Evolutionary conservation across 2,797 vertebrate genomes (phyloP).

Genomic region (Ambastaia sidthimunki): DNA sequence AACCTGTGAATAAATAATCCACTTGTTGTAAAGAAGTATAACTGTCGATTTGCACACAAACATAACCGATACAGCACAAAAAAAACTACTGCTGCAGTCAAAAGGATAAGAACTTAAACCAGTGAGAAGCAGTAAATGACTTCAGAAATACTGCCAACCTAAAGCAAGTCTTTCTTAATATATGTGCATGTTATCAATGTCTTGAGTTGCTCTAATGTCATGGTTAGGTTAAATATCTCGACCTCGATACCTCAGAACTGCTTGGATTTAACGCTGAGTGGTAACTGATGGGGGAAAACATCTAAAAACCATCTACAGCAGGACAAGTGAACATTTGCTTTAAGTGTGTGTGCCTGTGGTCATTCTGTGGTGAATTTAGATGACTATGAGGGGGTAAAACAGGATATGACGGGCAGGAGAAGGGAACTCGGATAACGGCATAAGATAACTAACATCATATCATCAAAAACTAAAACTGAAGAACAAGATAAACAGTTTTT

Average conservation of each 20-base stretch:
- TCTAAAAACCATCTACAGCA: conserved; percentile 75
- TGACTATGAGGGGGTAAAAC: conserved; percentile 64
- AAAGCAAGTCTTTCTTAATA: conserved; percentile 78
- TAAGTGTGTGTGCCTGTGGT: conserved; percentile 62
- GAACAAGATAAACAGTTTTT: conserved; percentile 52
- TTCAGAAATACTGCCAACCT: conserved; percentile 74
- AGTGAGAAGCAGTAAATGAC: not conserved
- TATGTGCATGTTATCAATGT: conserved; percentile 55
- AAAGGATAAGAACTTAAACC: not conserved
- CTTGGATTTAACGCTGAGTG: conserved; percentile 63
- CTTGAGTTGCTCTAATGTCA: conserved; percentile 29
- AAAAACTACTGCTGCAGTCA: not conserved
- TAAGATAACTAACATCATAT: conserved; percentile 76
- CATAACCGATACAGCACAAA: not conserved
- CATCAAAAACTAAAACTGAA: conserved; percentile 77
- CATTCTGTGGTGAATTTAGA: conserved; percentile 72
- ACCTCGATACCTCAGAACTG: conserved; percentile 20
- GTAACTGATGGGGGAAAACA: conserved; percentile 74
- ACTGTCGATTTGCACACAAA: conserved; percentile 9
- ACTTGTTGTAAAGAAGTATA: not conserved
- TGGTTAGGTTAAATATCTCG: not conserved
- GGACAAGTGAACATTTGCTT: conserved; percentile 64
- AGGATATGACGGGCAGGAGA: conserved; percentile 59
- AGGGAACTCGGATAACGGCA: conserved; percentile 69
- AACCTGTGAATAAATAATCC: not conserved